Base-by-base conservation (phyloP, 2,888 invertebrate genomes). In the Drosophila tanythrix region DNA sequence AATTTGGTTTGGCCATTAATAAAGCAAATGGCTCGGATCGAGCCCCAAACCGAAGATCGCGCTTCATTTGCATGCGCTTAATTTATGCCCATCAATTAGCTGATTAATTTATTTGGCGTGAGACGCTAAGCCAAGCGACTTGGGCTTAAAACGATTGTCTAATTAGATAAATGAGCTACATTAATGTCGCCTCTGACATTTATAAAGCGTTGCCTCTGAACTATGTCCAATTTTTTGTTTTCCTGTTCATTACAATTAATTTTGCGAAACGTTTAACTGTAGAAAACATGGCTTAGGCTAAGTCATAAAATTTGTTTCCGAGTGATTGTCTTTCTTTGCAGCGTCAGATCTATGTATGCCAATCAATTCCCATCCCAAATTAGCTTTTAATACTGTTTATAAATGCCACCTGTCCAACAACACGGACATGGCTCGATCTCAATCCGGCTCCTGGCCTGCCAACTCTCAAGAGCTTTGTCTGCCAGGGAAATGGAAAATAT, bases 41-140 rank as follows among this genome's bases (percentile, higher is more conserved):
- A 55, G 36, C 64, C 46, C 62, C n/a, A 29, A 56, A n/a, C 40
- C 51, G 56, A 67, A 62, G 68, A 61, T 62, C 61, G 62, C 57
- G 60, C 67, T 58, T 61, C 29, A 73, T 88, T 88, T 88, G 89
- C 87, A 88, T 88, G 76, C 63, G 51, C 60, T 35, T 83, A 88
- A 88, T 88, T 87, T 81, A 89, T 87, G 87, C 81, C 70, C 87
- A 88, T 88, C 87, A 88, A 88, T 88, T 89, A 88, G 83, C 70
- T 89, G 87, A 88, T 88, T 88, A 88, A 88, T 88, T 84, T 87
- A 87, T 86, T 88, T 85, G 79, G 78, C 86, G 74, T 83, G 83
- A 82, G 82, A 81, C 76, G 66, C 61, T 55, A 33, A 67, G 69
- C 63, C 56, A 62, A 38, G 57, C 60, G 68, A 74, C 72, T 73